A percentile compares a stretch with the other conserved stretches of the same genome.
Evolutionary conservation across 2,888 invertebrate genomes (phyloP).

Genomic region (Calephelis perditalis): DNA sequence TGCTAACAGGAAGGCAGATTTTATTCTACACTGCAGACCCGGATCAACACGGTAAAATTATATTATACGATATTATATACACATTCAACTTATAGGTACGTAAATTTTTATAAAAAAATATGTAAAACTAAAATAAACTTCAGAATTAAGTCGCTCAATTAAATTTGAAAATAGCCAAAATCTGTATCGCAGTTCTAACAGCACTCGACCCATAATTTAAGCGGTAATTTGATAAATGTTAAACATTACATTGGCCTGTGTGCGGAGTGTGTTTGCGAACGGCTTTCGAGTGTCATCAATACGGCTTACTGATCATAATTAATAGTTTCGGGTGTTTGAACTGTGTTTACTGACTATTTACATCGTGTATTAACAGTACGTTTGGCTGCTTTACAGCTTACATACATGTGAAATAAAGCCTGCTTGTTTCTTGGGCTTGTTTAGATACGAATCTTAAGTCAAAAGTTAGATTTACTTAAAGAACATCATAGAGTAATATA

Average conservation of each 20-base stretch:
- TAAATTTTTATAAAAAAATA: too few species aligned
- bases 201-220: neutral
- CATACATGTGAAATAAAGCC: neutral
- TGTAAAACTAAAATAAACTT: too few species aligned
- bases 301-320: slow-evolving; percentile 7
- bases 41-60: too few species aligned
- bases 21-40: too few species aligned
- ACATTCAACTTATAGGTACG: too few species aligned
- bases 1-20: too few species aligned
- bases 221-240: slow-evolving; percentile 9
- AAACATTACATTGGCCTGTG: slow-evolving; percentile 3
- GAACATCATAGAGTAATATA: too few species aligned
- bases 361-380: neutral
- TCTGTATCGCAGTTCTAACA: neutral
- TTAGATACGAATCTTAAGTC: too few species aligned
- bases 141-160: too few species aligned
- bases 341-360: slow-evolving; percentile 5
- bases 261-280: slow-evolving; percentile 5
- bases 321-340: slow-evolving; percentile 9
- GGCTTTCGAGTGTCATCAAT: slow-evolving; percentile 10
- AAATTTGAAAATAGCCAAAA: too few species aligned
- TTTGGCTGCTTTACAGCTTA: neutral
- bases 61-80: too few species aligned
- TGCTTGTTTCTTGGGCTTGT: neutral
- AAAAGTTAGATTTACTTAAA: too few species aligned